These are phyloP conservation scores for Tricholaema leucomelas DNA, from an alignment of 2,113 vertebrate genomes.

Conservation along the genomic window DNA sequence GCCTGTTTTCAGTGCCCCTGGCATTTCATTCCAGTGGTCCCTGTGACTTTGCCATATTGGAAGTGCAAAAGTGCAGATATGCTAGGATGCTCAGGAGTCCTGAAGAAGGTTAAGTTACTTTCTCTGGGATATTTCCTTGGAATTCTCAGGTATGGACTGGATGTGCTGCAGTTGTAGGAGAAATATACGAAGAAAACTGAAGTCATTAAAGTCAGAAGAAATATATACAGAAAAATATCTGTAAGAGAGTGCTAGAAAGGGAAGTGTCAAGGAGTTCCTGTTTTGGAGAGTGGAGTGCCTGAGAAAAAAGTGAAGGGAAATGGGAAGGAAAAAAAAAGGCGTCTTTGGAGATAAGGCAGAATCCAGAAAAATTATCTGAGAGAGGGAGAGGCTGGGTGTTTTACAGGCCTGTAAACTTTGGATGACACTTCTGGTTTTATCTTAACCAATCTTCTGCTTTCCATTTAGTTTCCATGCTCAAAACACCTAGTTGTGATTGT, in stretches of 20 bases:
- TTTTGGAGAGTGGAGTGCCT: not conserved
- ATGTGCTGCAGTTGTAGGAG: not conserved
- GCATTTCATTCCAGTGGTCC: not conserved
- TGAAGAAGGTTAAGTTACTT: not conserved
- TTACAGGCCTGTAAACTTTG: not conserved
- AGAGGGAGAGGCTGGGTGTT: not conserved
- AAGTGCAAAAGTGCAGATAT: not conserved
- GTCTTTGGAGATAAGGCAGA: not conserved
- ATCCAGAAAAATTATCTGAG: not conserved
- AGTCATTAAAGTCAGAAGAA: not conserved
- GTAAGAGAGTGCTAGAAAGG: not conserved
- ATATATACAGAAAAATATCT: not conserved
- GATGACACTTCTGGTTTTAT: not conserved
- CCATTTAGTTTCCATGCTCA: not conserved
- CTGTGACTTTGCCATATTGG: accelerated
- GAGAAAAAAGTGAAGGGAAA: not conserved
- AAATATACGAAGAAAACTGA: not conserved
- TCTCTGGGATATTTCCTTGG: not conserved
- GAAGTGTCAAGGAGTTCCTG: not conserved
- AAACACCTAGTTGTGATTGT: not conserved
- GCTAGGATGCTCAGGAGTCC: not conserved
- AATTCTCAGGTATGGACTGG: not conserved
- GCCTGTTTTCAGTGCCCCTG: not conserved
- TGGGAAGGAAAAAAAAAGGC: not conserved
- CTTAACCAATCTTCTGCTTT: not conserved